Conservation (phyloP, 2,113 vertebrate genomes). For the Heloderma charlesbogerti region DNA sequence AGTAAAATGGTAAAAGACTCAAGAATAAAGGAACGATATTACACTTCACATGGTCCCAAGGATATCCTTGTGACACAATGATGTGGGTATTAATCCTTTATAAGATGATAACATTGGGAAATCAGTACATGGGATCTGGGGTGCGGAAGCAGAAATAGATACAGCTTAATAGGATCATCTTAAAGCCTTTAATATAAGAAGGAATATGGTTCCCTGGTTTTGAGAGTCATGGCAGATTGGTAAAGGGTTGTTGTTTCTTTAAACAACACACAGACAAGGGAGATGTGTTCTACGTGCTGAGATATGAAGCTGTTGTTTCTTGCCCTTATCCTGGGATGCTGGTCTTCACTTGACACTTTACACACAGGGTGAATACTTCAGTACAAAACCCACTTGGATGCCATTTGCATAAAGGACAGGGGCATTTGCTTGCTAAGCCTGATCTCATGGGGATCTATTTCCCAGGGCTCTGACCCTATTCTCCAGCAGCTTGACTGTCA, state of each 20-base stretch:
- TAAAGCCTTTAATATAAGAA: slow-evolving; percentile 12
- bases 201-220: neutral
- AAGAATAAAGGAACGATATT: slow-evolving; percentile 17
- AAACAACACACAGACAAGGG: neutral
- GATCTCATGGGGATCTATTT: too few relatives aligned
- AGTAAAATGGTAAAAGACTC: neutral
- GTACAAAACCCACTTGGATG: neutral
- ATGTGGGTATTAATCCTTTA: slow-evolving; percentile 7
- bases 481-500: too few relatives aligned
- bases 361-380: neutral
- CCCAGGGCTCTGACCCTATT: too few relatives aligned
- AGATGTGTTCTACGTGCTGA: neutral
- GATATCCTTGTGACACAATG: neutral
- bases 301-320: neutral
- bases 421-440: too few relatives aligned
- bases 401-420: too few relatives aligned
- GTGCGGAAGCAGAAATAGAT: neutral
- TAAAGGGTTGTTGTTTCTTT: neutral
- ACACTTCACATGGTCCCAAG: neutral
- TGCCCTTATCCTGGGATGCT: neutral
- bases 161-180: neutral
- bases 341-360: neutral
- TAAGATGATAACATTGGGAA: slow-evolving; percentile 10
- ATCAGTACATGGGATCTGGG: neutral
- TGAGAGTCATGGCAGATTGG: neutral